Percentiles rank a stretch among this genome's conserved stretches.
phyloP scores from a whole-genome alignment of 2,113 vertebrate species.

The Manacus vitellinus region DNA sequence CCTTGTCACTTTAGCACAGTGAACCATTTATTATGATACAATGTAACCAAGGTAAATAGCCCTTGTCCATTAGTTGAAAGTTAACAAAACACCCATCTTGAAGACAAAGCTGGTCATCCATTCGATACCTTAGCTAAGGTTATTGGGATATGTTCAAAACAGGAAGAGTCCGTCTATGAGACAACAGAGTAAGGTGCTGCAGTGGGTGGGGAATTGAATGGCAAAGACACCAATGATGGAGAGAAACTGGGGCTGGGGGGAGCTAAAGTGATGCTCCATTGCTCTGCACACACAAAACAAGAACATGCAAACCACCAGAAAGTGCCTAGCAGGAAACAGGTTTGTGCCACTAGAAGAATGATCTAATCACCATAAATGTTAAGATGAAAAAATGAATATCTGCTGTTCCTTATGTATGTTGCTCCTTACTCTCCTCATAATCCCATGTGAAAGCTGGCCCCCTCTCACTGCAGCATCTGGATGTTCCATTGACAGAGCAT shows the following conservation, averaged over 20 bases:
- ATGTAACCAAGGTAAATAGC: background rate
- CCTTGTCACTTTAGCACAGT: background rate
- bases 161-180: background rate
- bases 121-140: background rate
- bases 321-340: background rate
- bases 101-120: background rate
- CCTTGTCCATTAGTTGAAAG: background rate
- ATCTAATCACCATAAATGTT: background rate
- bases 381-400: background rate
- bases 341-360: background rate
- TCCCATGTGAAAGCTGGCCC: background rate
- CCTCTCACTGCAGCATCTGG: background rate
- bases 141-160: background rate
- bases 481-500: constrained; percentile 22
- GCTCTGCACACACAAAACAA: background rate
- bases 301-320: background rate
- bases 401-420: background rate
- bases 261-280: background rate
- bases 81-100: background rate
- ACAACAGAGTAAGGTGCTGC: background rate
- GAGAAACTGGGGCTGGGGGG: background rate
- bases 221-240: background rate
- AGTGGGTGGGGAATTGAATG: background rate
- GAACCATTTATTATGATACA: background rate
- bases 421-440: background rate